Percentiles rank a stretch among this genome's conserved stretches.
Evolutionary conservation across 2,797 vertebrate genomes (phyloP).

Genomic region (Pterois miles): DNA sequence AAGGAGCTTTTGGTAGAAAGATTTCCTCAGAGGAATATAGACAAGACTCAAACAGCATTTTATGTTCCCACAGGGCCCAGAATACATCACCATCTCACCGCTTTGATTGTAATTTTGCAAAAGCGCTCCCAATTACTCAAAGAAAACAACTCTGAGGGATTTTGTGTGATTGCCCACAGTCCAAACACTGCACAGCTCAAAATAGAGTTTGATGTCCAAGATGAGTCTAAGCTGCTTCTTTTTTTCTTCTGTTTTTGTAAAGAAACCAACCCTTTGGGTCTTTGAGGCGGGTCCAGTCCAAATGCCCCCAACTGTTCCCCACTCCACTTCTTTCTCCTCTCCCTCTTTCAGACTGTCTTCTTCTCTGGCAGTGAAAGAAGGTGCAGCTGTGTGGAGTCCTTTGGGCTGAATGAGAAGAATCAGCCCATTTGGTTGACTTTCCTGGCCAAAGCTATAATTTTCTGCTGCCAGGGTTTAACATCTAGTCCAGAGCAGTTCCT

Average conservation of each 20-base stretch:
- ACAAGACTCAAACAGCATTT: constrained; percentile 54
- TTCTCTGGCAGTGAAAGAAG: constrained; percentile 72
- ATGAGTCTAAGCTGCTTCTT: constrained; percentile 45
- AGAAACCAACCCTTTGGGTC: constrained; percentile 57
- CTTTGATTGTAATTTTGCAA: constrained; percentile 70
- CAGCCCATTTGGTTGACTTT: constrained; percentile 78
- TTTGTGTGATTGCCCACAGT: constrained; percentile 58
- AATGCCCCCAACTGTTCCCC: constrained; percentile 63
- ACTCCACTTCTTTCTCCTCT: constrained; percentile 60
- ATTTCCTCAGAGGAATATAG: constrained; percentile 52
- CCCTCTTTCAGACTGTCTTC: constrained; percentile 62
- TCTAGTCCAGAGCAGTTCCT: constrained; percentile 60
- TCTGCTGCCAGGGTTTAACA: constrained; percentile 64
- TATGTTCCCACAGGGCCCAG: constrained; percentile 45
- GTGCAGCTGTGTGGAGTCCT: constrained; percentile 79
- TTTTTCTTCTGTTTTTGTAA: constrained; percentile 27
- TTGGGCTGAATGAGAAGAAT: constrained; percentile 76
- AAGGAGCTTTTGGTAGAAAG: constrained; percentile 57
- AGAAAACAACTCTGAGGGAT: constrained; percentile 51
- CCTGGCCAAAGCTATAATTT: constrained; percentile 64
- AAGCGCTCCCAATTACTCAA: constrained; percentile 60
- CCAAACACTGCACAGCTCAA: constrained; percentile 39
- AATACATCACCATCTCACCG: constrained; percentile 56
- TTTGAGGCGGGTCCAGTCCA: constrained; percentile 68
- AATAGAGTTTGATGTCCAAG: constrained; percentile 63